Base-by-base conservation (phyloP, 2,888 invertebrate species). In the Rhorus exstirpatorius region DNA sequence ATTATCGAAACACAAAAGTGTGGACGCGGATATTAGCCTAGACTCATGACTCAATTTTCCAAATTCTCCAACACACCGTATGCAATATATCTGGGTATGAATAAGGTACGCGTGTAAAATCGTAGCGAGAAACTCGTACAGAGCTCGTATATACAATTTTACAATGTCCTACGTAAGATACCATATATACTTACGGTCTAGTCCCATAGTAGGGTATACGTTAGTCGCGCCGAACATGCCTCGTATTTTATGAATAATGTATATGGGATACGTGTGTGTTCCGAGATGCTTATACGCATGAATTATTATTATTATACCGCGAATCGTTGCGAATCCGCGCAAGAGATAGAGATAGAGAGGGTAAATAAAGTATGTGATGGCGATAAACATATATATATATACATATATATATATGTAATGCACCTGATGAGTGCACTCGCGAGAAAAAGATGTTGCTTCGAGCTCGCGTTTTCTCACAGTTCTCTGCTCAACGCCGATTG, bases 221-320 rank as follows among this genome's bases (percentile, higher is more conserved):
- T 44, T 60, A 46, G 38, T 60, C 44, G 61, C 49, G 58, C 35
- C 70, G 60, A 63, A 67, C 70, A 71, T 75, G 65, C 65, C 79
- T 71, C 79, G 71, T 63, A 35, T 71, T 76, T 82, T 79, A 82
- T 82, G 82, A 82, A 82, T 82, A 82, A 82, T 82, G 79, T 60
- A 82, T 82, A 58, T 41, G 76, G 55, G 55, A 79, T 79, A 79
- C 82, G 79, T 51, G 82, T 79, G 82, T 71, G 46, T 67, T 67
- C 67, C 76, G 46, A 49, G 75, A 71, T 65, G 63, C 68, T 78
- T 76, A 49, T 76, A 71, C 71, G 75, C 82, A 76, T 46, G 60
- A 14, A 60, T 61, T 41, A 61, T 70, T 71, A 44, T 70, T 60
- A 46, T 53, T 49, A 68, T 75, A 75, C 72, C 55, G 68, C 72